Percentiles rank a stretch among this genome's conserved stretches.
phyloP scores from a whole-genome alignment of 2,797 vertebrate species.

The Silurus aristotelis region DNA sequence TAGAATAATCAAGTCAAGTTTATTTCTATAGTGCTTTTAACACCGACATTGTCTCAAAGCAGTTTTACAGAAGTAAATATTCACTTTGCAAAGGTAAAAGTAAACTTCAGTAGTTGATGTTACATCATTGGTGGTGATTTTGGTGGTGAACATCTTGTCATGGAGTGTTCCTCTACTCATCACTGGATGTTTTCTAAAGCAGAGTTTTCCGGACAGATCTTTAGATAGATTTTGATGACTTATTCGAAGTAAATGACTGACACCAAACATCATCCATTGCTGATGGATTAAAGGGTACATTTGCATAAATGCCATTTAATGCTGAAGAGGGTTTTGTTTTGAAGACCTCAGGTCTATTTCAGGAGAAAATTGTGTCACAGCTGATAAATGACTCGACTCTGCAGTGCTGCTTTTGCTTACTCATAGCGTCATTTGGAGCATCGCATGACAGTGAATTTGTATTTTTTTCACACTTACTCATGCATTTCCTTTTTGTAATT shows the following conservation, averaged over 20 bases:
- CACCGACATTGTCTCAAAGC: no score
- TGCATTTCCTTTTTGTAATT: not conserved
- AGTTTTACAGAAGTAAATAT: no score
- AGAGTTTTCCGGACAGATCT: not conserved
- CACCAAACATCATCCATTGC: no score
- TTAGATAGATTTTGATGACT: not conserved
- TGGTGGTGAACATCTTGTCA: not conserved
- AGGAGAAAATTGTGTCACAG: not conserved
- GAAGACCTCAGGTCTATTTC: not conserved
- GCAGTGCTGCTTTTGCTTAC: slow-evolving; percentile 13
- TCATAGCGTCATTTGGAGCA: slow-evolving; percentile 16
- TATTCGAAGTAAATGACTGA: not conserved
- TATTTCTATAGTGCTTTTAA: no score
- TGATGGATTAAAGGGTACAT: not conserved
- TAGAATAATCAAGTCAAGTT: not conserved
- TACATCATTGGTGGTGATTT: not conserved
- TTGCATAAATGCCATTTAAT: not conserved
- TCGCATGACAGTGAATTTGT: not conserved
- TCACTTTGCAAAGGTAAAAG: not conserved
- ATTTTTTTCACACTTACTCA: slow-evolving; percentile 14
- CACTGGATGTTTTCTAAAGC: not conserved
- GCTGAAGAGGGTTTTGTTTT: not conserved
- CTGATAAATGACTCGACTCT: slow-evolving; percentile 17
- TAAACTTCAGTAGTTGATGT: not conserved
- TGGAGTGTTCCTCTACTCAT: not conserved